phyloP scores from a whole-genome alignment of 2,888 invertebrate genomes.

The Protophormia terraenovae region DNA sequence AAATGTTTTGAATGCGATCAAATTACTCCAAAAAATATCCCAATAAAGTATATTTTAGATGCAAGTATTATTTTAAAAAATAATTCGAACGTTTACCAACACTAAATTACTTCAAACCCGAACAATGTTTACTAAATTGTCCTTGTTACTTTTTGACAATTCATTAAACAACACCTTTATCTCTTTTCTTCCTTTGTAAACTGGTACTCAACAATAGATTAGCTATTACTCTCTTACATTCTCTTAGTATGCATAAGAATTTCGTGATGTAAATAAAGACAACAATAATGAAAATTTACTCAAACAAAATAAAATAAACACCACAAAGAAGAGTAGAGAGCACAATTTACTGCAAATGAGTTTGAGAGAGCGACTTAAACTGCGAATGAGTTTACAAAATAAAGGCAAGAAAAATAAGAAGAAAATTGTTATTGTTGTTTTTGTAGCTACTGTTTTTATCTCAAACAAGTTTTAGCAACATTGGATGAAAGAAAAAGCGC shows the following conservation, averaged over 20 bases:
- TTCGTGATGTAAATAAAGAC: slow-evolving; percentile 54
- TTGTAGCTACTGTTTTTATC: slow-evolving; percentile 27
- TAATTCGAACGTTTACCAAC: slow-evolving; percentile 52
- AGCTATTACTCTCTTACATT: not conserved
- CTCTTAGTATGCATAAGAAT: slow-evolving; percentile 38
- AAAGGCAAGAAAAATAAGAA: slow-evolving; percentile 6
- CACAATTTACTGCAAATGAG: not conserved
- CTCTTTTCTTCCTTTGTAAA: not conserved
- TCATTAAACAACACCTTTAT: not conserved
- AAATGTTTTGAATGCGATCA: too few relatives aligned
- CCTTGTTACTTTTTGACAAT: not conserved
- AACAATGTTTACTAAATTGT: slow-evolving; percentile 15
- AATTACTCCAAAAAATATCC: too few relatives aligned
- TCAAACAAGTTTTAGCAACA: slow-evolving; percentile 64
- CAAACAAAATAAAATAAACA: too few relatives aligned
- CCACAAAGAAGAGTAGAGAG: not conserved
- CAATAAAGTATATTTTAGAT: too few relatives aligned
- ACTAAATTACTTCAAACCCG: slow-evolving; percentile 26
- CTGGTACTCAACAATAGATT: not conserved
- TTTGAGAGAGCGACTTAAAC: not conserved
- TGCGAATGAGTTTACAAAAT: slow-evolving; percentile 32
- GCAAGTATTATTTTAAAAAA: too few relatives aligned
- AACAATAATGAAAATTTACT: slow-evolving; percentile 38
- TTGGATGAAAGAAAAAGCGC: slow-evolving; percentile 62
- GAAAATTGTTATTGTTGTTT: slow-evolving; percentile 24